Evolutionary conservation across 2,797 vertebrate genomes (phyloP).

Genomic region (Malacoraja senta): DNA sequence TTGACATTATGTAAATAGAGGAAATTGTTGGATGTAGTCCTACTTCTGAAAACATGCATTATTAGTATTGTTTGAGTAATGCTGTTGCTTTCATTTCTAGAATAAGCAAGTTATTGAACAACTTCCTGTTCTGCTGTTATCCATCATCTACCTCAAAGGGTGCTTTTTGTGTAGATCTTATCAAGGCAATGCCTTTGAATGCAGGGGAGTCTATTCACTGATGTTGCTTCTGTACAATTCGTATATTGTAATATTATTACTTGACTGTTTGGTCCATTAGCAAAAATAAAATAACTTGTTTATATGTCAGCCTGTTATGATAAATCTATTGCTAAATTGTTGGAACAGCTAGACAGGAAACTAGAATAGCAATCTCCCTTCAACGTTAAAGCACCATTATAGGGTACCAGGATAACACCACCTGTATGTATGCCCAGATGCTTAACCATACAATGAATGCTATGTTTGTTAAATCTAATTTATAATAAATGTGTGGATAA

Average conservation of each 20-base stretch:
- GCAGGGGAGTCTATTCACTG: background rate
- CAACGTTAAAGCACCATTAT: background rate
- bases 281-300: background rate
- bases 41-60: background rate
- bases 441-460: background rate
- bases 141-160: background rate
- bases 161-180: background rate
- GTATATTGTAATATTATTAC: background rate
- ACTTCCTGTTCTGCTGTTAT: conserved; percentile 6
- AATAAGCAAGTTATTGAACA: conserved; percentile 12
- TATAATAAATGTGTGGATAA: background rate
- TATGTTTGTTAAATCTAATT: background rate
- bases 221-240: background rate
- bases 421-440: background rate
- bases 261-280: background rate
- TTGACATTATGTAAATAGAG: background rate
- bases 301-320: background rate
- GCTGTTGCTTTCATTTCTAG: background rate
- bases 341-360: background rate
- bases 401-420: background rate
- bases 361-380: background rate
- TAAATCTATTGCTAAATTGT: background rate
- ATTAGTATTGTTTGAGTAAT: background rate
- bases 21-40: conserved; percentile 13
- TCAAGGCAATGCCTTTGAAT: background rate